Evolutionary conservation across 2,888 invertebrate genomes (phyloP).

Genomic region (Sycophila texana): DNA sequence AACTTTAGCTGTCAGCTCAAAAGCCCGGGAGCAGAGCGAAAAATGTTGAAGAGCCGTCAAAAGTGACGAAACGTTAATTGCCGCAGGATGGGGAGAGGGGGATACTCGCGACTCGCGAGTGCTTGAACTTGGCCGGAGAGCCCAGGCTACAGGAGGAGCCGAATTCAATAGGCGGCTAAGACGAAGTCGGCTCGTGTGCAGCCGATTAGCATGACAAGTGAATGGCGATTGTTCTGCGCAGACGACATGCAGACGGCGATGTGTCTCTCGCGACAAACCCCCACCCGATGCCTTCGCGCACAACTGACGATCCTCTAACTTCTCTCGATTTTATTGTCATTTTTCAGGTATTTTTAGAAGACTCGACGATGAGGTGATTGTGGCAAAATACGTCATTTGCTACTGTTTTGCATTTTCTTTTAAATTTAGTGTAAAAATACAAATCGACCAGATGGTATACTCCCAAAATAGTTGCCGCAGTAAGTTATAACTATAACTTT

Average conservation of each 20-base stretch:
- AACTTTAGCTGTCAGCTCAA: no score
- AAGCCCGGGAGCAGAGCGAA: background rate
- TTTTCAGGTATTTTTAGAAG: background rate
- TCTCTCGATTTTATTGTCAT: slow-evolving; percentile 1
- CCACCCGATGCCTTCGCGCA: background rate
- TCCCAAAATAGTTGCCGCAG: no score
- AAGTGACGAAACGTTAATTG: slow-evolving; percentile 55
- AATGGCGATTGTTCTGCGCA: slow-evolving; percentile 64
- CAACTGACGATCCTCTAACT: background rate
- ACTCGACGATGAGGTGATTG: no score
- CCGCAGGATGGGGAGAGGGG: slow-evolving; percentile 2
- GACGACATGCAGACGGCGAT: slow-evolving; percentile 61
- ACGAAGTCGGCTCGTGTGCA: slow-evolving; percentile 32
- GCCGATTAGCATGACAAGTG: slow-evolving; percentile 67
- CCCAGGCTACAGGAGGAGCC: background rate
- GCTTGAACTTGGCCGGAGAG: slow-evolving; percentile 33
- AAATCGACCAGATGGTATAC: no score
- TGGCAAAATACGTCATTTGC: no score
- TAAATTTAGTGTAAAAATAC: no score
- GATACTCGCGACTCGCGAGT: background rate
- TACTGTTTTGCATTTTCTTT: background rate
- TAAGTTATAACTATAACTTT: no score
- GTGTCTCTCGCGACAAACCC: slow-evolving; percentile 9
- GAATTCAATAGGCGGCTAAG: slow-evolving; percentile 4
- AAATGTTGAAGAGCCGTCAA: slow-evolving; percentile 3